Evolutionary conservation across 1,140 invertebrate species (phyloP).

Genomic region (Macrostomum lignano): DNA sequence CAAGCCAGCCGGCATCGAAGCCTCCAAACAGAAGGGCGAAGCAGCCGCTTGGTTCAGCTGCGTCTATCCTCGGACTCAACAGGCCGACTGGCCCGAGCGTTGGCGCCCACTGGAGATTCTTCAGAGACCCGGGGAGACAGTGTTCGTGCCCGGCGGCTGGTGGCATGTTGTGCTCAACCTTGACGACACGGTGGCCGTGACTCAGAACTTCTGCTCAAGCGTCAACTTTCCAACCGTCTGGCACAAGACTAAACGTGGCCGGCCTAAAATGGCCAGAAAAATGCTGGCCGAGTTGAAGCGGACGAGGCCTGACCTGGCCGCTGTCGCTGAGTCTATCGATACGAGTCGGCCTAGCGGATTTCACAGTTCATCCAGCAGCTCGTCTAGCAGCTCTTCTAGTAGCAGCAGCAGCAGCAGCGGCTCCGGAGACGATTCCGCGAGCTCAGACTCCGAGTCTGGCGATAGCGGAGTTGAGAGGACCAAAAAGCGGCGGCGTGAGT

Average conservation of each 20-base stretch:
- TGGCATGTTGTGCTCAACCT: constrained; percentile 96
- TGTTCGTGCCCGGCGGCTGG: constrained; percentile 60
- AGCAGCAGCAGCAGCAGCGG: constrained; percentile 11
- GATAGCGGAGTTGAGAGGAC: constrained; percentile 1
- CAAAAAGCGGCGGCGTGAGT: too few relatives aligned
- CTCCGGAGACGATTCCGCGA: too few relatives aligned
- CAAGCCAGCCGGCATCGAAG: constrained; percentile 57
- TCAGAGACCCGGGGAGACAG: constrained; percentile 83
- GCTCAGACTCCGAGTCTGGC: not conserved
- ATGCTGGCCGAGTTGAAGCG: constrained; percentile 42
- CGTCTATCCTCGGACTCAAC: constrained; percentile 75
- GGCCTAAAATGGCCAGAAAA: constrained; percentile 67
- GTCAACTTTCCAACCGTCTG: constrained; percentile 87
- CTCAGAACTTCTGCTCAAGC: constrained; percentile 68
- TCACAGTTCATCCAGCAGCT: constrained; percentile 69
- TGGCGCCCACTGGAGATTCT: constrained; percentile 74
- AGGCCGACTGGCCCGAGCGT: constrained; percentile 57
- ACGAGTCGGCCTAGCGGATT: constrained; percentile 55
- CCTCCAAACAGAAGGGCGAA: constrained; percentile 80
- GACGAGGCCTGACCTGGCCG: constrained; percentile 50
- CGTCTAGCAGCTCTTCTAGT: constrained; percentile 37
- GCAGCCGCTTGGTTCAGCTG: constrained; percentile 88
- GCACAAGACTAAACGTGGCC: constrained; percentile 80
- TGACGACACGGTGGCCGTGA: constrained; percentile 75
- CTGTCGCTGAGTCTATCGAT: constrained; percentile 54